A percentile compares a stretch with the other conserved stretches of the same genome.
Conservation (phyloP, 2,888 invertebrate species). For the Amblyjoppa proteus region DNA sequence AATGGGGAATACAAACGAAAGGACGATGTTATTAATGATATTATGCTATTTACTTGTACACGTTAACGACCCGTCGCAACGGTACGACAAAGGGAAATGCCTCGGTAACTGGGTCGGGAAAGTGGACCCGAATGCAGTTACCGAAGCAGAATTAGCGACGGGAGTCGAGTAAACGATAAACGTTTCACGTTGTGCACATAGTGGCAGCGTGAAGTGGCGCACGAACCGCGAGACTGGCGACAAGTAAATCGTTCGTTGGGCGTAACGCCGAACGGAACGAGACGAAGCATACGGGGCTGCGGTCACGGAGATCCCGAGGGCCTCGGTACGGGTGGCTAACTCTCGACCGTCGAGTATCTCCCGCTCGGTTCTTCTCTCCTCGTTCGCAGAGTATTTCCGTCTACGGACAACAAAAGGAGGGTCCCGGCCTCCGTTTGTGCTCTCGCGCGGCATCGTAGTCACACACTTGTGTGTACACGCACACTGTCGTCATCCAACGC, state of each 20-base stretch:
- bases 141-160: not conserved
- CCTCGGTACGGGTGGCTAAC: slow-evolving; percentile 31
- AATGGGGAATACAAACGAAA: too few relatives aligned
- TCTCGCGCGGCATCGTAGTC: not conserved
- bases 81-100: not conserved
- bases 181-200: slow-evolving; percentile 10
- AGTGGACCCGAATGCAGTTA: slow-evolving; percentile 1
- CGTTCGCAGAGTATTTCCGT: slow-evolving; percentile 55
- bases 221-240: slow-evolving; percentile 31
- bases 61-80: too few relatives aligned
- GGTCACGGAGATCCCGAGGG: slow-evolving; percentile 36
- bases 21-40: too few relatives aligned
- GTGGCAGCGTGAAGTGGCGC: slow-evolving; percentile 2
- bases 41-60: too few relatives aligned
- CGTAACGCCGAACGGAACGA: slow-evolving; percentile 39
- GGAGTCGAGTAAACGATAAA: slow-evolving; percentile 32
- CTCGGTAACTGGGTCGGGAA: not conserved
- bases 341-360: slow-evolving; percentile 41
- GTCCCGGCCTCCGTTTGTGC: not conserved
- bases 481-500: not conserved
- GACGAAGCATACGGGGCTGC: slow-evolving; percentile 25
- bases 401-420: slow-evolving; percentile 58
- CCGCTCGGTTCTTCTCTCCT: slow-evolving; percentile 5
- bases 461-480: not conserved
- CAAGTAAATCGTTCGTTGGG: slow-evolving; percentile 52